Percentiles rank a stretch among this genome's conserved stretches.
These are phyloP conservation scores for Ariolimax columbianus DNA, from an alignment of 2,888 invertebrate genomes.

Conservation along the genomic window DNA sequence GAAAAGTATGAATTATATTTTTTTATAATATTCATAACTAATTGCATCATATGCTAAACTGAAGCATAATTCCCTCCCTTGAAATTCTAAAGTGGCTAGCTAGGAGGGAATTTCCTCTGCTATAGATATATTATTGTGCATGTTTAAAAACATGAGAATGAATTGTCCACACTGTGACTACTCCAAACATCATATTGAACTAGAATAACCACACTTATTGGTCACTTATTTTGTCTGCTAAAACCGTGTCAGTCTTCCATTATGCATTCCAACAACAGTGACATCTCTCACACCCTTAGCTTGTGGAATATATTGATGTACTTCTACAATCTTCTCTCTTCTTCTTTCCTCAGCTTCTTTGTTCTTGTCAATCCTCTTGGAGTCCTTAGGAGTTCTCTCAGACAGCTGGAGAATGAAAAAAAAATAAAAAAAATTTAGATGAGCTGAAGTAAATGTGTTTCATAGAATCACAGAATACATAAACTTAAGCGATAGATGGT, in stretches of 20 bases:
- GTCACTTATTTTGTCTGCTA: too few species aligned
- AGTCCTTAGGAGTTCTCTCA: slow-evolving; percentile 62
- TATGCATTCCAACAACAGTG: slow-evolving; percentile 59
- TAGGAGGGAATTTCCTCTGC: too few species aligned
- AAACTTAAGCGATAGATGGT: not conserved
- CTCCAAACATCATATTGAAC: too few species aligned
- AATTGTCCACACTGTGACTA: too few species aligned
- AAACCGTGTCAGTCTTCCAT: slow-evolving; percentile 62
- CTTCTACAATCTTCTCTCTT: slow-evolving; percentile 57
- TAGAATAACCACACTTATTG: too few species aligned
- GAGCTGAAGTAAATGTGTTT: not conserved
- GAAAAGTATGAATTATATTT: too few species aligned
- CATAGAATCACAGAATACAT: not conserved
- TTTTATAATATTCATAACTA: too few species aligned
- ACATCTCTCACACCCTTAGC: slow-evolving; percentile 56
- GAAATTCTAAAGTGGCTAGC: too few species aligned
- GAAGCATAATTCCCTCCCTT: too few species aligned
- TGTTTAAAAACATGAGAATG: too few species aligned
- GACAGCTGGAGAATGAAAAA: slow-evolving; percentile 37
- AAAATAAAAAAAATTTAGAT: not conserved
- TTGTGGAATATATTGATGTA: slow-evolving; percentile 50
- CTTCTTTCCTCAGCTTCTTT: slow-evolving; percentile 67
- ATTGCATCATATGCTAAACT: too few species aligned
- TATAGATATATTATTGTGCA: too few species aligned
- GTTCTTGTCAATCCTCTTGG: slow-evolving; percentile 71